Base-by-base conservation (phyloP, 1,140 invertebrate genomes). In the Meloidogyne hapla region DNA sequence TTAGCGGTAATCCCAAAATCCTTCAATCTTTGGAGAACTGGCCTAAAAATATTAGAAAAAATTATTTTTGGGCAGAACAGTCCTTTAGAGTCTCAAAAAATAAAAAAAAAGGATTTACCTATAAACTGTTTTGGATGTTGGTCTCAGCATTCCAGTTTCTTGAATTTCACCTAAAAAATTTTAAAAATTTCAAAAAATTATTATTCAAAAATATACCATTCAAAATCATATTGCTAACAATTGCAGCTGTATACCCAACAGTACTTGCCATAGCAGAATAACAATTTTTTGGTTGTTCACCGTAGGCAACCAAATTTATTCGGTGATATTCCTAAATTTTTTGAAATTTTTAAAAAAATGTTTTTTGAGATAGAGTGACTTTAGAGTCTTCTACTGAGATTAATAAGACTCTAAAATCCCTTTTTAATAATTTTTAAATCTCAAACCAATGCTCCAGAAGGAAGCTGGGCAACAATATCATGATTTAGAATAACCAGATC, bases 191-290 rank as follows among this genome's bases (percentile, higher is more conserved):
- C 18, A n/a, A n/a, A n/a, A n/a, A n/a, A n/a, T n/a, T n/a, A n/a
- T n/a, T n/a, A n/a, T n/a, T n/a, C n/a, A n/a, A n/a, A n/a, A n/a
- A n/a, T 80, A 56, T 76, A 94, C 93, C 95, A 88, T 96, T 94
- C 6, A 98, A 89, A 38, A 99, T 91, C 96, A 99, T 99, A 88
- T 96, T 95, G 0, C 94, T 91, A 6, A 95, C 94, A 83, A 99
- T 98, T 8, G 94, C 96, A 6, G 94, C 92, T 0, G 96, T 96
- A 84, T 95, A 92, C 5, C 96, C 96, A 8, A 99, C 97, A 21
- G 94, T 96, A 83, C 93, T 92, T 0, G 96, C 94, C 97, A 99
- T 99, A 6, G 96, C 97, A 0, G 95, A 96, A 85, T 94, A 93
- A 18, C 93, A 92, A 76, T 91, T 89, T 8, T 33, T 48, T 13